phyloP scores from a whole-genome alignment of 2,113 vertebrate genomes.

The Mus pahari region DNA sequence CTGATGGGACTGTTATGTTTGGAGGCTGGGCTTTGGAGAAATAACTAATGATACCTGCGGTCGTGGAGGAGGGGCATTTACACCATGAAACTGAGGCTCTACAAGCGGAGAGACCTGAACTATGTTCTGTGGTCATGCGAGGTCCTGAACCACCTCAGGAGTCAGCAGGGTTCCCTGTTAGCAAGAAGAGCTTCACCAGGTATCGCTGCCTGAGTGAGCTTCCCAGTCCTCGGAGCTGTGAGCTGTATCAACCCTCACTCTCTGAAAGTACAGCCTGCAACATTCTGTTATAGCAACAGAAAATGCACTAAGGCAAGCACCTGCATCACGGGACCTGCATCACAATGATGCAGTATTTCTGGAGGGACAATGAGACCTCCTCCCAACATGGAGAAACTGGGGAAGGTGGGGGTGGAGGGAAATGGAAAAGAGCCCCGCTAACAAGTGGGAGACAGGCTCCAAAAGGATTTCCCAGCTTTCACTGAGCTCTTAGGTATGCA shows the following conservation, averaged over 20 bases:
- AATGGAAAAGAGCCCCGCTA: background rate
- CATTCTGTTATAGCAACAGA: background rate
- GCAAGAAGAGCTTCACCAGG: background rate
- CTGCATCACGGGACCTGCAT: background rate
- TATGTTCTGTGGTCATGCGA: background rate
- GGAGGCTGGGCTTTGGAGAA: background rate
- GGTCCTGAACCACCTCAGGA: background rate
- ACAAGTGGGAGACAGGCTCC: background rate
- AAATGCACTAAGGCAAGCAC: background rate
- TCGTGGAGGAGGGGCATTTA: background rate
- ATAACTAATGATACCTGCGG: background rate
- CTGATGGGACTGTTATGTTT: background rate
- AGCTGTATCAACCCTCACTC: background rate
- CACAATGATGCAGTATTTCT: background rate
- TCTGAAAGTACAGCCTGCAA: background rate
- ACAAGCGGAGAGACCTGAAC: background rate
- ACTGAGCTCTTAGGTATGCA: background rate
- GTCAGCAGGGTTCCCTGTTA: background rate
- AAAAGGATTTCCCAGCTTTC: background rate
- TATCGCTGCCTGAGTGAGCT: too few relatives aligned
- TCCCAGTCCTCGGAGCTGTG: background rate
- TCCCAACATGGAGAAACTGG: background rate
- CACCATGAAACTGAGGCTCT: background rate
- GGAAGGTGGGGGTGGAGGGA: background rate
- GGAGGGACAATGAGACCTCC: background rate